Conservation (phyloP, 92 coral and sea anemone species). For the Palythoa heliodiscus region DNA sequence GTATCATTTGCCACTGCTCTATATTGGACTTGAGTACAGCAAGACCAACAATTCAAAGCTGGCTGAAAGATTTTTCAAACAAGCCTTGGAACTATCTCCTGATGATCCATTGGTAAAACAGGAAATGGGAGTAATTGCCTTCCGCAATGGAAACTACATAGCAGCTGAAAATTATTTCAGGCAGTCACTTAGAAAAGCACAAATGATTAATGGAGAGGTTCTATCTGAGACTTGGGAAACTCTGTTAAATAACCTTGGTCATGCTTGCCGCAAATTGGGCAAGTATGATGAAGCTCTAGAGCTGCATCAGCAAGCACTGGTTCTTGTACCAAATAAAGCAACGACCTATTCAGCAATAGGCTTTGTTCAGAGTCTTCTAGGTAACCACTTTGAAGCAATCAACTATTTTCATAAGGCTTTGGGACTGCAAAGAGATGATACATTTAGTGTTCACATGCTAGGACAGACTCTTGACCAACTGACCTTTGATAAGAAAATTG, state of each 20-base stretch:
- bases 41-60: constrained; percentile 93
- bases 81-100: constrained; percentile 87
- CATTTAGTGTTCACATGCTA: constrained; percentile 99
- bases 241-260: constrained; percentile 91
- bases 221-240: constrained; percentile 96
- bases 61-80: constrained; percentile 90
- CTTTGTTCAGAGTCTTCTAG: constrained; percentile 88
- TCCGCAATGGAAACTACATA: constrained; percentile 83
- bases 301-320: constrained; percentile 90
- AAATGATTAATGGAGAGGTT: constrained; percentile 78
- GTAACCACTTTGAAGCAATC: constrained; percentile 90
- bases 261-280: constrained; percentile 89
- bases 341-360: constrained; percentile 95
- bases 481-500: constrained; percentile 68
- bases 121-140: constrained; percentile 97
- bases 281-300: constrained; percentile 88
- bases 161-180: constrained; percentile 89
- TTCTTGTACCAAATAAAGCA: constrained; percentile 90
- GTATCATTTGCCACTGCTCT: constrained; percentile 89
- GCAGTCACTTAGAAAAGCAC: constrained; percentile 89
- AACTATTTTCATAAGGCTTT: constrained; percentile 96
- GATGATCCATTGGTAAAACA: constrained; percentile 95
- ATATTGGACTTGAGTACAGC: constrained; percentile 94
- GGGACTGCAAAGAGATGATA: constrained; percentile 93
- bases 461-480: constrained; percentile 92